These are phyloP conservation scores for Trisateles emortualis DNA, from an alignment of 2,888 invertebrate species.

Conservation along the genomic window DNA sequence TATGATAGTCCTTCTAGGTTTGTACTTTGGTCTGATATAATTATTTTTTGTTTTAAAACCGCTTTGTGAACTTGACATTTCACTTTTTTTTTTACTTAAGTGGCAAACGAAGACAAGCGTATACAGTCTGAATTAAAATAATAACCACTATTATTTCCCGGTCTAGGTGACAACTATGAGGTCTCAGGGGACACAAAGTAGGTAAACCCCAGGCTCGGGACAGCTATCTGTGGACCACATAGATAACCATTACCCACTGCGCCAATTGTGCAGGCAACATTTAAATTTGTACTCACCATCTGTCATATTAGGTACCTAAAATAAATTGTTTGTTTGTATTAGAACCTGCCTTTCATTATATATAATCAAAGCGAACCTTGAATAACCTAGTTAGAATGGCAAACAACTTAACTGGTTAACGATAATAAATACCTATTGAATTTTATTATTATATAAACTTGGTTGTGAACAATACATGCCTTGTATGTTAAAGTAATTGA, in stretches of 20 bases:
- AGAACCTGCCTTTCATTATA: neutral
- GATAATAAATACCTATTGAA: conserved; percentile 1
- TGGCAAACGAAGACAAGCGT: too few species aligned
- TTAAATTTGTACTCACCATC: neutral
- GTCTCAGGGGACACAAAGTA: too few species aligned
- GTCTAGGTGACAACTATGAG: too few species aligned
- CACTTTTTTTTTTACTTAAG: too few species aligned
- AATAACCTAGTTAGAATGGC: conserved; percentile 1
- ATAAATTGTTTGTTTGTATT: neutral
- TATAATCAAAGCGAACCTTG: conserved; percentile 1
- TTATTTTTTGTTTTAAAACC: neutral
- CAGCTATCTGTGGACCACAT: too few species aligned
- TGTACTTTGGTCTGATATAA: neutral
- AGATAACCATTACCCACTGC: too few species aligned
- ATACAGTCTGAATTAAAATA: too few species aligned
- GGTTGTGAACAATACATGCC: neutral
- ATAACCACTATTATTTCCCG: too few species aligned
- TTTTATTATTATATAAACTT: neutral
- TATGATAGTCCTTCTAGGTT: neutral
- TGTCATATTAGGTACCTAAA: neutral
- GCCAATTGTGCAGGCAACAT: too few species aligned
- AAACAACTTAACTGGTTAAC: neutral
- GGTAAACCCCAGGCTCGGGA: too few species aligned
- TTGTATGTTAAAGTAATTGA: too few species aligned
- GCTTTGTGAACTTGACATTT: too few species aligned